These are phyloP conservation scores for Subacronicta megacephala DNA, from an alignment of 2,888 invertebrate genomes.

Conservation along the genomic window DNA sequence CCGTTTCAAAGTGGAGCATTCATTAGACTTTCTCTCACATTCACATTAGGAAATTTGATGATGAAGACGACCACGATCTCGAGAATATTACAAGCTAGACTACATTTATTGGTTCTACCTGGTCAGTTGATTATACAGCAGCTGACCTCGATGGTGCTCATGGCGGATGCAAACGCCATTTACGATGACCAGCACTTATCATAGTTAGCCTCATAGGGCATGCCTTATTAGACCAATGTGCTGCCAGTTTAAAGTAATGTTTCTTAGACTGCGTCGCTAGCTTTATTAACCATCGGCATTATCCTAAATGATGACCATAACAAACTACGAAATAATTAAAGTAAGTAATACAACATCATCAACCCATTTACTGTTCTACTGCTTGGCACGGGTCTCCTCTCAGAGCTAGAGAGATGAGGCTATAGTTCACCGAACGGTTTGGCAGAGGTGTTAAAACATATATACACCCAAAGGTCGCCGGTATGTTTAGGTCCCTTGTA, in stretches of 20 bases:
- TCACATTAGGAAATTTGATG: conserved; percentile 47
- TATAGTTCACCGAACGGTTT: too few relatives aligned
- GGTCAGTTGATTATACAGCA: conserved; percentile 22
- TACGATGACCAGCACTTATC: conserved; percentile 29
- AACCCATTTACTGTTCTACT: too few relatives aligned
- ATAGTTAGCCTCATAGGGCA: conserved; percentile 27
- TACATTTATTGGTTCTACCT: conserved; percentile 27
- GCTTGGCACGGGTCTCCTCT: too few relatives aligned
- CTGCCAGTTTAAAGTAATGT: too few relatives aligned
- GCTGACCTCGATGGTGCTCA: conserved; percentile 28
- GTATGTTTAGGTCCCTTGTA: too few relatives aligned
- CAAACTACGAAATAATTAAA: too few relatives aligned
- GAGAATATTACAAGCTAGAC: conserved; percentile 16
- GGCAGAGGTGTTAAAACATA: too few relatives aligned
- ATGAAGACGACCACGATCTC: conserved; percentile 32
- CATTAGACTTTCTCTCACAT: conserved; percentile 46
- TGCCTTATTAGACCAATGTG: conserved; percentile 12
- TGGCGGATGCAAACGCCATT: conserved; percentile 45
- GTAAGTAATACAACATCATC: too few relatives aligned
- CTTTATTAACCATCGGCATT: too few relatives aligned
- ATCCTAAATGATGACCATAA: too few relatives aligned
- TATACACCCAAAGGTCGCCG: too few relatives aligned
- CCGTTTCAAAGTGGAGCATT: conserved; percentile 29
- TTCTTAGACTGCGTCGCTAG: neutral
- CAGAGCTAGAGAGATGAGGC: too few relatives aligned